Percentiles rank a stretch among this genome's conserved stretches.
These are phyloP conservation scores for Mobula hypostoma DNA, from an alignment of 2,113 vertebrate species.

Conservation along the genomic window DNA sequence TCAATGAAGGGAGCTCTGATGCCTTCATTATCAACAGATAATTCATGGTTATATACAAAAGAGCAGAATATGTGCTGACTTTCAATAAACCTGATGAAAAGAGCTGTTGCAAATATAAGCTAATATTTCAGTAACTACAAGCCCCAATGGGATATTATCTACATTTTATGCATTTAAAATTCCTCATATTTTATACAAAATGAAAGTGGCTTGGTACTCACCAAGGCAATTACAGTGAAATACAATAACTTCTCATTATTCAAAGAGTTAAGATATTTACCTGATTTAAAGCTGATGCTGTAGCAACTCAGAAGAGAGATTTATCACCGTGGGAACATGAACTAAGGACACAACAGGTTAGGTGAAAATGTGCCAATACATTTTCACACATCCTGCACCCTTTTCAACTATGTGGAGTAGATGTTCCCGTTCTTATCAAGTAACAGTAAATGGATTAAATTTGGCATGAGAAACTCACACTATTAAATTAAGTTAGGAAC, in stretches of 20 bases:
- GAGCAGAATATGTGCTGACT: conserved; percentile 27
- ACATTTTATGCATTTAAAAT: background rate
- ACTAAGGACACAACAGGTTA: background rate
- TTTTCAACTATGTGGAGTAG: background rate
- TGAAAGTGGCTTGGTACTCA: background rate
- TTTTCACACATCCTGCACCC: background rate
- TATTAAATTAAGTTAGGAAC: background rate
- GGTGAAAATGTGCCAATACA: background rate
- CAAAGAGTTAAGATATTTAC: background rate
- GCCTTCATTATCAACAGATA: conserved; percentile 45
- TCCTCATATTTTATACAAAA: conserved; percentile 2
- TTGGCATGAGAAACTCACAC: background rate
- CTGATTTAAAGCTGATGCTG: background rate
- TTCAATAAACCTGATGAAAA: conserved; percentile 33
- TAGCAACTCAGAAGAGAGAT: background rate
- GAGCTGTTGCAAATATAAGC: background rate
- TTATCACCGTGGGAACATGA: conserved; percentile 13
- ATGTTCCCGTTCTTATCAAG: background rate
- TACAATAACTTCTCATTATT: conserved; percentile 36
- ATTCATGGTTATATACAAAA: conserved; percentile 39
- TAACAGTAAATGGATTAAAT: conserved; percentile 5
- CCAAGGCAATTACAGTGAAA: conserved; percentile 11
- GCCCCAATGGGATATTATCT: conserved; percentile 20
- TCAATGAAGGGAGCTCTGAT: conserved; percentile 38
- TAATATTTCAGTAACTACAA: conserved; percentile 11